Percentiles rank a stretch among this genome's conserved stretches.
These are phyloP conservation scores for Progne subis DNA, from an alignment of 2,113 vertebrate genomes.

Conservation along the genomic window DNA sequence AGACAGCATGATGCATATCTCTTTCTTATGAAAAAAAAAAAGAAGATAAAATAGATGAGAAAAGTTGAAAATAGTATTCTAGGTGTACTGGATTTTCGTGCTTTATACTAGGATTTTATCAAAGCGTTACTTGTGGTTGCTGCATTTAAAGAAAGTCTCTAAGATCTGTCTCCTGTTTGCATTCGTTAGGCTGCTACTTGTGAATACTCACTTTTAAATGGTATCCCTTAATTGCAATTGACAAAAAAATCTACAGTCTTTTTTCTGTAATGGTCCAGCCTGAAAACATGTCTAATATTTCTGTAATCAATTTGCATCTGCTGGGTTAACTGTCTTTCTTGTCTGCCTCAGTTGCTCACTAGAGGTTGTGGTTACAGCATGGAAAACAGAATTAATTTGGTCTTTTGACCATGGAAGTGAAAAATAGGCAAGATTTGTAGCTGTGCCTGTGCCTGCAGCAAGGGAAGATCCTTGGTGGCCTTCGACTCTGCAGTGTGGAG, in stretches of 20 bases:
- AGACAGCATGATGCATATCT: not conserved
- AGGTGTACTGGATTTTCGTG: not conserved
- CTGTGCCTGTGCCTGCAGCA: rapidly evolving
- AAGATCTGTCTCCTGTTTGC: not conserved
- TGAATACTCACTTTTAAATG: not conserved
- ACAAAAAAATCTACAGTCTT: not conserved
- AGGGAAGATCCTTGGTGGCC: not conserved
- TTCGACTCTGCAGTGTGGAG: not conserved
- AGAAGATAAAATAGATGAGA: not conserved
- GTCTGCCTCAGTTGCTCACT: not conserved
- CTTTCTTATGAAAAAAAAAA: not conserved
- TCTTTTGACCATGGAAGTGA: not conserved
- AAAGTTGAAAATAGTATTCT: not conserved
- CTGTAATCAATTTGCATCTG: not conserved
- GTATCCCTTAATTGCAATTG: not conserved
- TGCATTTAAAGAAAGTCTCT: not conserved
- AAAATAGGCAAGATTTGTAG: not conserved
- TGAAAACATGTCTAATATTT: not conserved
- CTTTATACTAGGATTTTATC: not conserved
- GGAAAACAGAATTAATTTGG: not conserved
- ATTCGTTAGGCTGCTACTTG: not conserved
- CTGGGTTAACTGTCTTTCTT: not conserved
- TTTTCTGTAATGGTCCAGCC: not conserved
- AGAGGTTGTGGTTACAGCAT: not conserved
- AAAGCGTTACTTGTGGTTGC: not conserved